Evolutionary conservation across 1,140 invertebrate species (phyloP).

Genomic region (Sinonovacula constricta): DNA sequence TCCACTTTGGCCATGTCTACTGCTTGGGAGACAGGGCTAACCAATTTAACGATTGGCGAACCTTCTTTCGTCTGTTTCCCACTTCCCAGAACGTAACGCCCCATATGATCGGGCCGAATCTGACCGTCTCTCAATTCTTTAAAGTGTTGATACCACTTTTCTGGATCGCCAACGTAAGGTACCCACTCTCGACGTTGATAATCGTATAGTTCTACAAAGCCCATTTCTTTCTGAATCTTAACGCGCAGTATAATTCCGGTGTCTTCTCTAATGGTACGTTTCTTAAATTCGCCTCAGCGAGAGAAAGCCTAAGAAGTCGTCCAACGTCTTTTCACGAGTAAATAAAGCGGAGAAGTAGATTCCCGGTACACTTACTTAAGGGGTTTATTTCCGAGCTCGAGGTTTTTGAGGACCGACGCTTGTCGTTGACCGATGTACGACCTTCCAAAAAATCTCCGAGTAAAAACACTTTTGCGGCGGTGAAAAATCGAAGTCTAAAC

Average conservation of each 20-base stretch:
- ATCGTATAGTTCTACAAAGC: conserved; percentile 21
- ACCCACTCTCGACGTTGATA: conserved; percentile 6
- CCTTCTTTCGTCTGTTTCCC: background rate
- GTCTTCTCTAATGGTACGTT: conserved; percentile 10
- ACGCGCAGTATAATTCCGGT: conserved; percentile 12
- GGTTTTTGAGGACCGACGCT: conserved; percentile 15
- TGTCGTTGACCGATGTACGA: conserved; percentile 1
- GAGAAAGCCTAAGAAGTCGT: background rate
- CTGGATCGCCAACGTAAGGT: background rate
- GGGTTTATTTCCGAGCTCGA: conserved; percentile 7
- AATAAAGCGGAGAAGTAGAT: conserved; percentile 11
- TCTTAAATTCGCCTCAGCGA: conserved; percentile 40
- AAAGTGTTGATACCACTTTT: conserved; percentile 17
- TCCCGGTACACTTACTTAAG: background rate
- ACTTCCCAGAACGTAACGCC: conserved; percentile 31
- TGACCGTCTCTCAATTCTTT: conserved; percentile 25
- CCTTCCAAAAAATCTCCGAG: conserved; percentile 39
- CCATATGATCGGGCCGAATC: conserved; percentile 37
- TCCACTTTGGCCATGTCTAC: conserved; percentile 14
- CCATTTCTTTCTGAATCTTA: conserved; percentile 24
- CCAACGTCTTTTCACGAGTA: conserved; percentile 13
- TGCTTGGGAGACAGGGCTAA: conserved; percentile 18
- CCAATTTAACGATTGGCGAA: conserved; percentile 15
- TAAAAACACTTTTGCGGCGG: conserved; percentile 5
- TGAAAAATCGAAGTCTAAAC: background rate